Percentiles rank a stretch among this genome's conserved stretches.
Conservation (phyloP, 1,140 invertebrate species). For the Eriocheir sinensis region DNA sequence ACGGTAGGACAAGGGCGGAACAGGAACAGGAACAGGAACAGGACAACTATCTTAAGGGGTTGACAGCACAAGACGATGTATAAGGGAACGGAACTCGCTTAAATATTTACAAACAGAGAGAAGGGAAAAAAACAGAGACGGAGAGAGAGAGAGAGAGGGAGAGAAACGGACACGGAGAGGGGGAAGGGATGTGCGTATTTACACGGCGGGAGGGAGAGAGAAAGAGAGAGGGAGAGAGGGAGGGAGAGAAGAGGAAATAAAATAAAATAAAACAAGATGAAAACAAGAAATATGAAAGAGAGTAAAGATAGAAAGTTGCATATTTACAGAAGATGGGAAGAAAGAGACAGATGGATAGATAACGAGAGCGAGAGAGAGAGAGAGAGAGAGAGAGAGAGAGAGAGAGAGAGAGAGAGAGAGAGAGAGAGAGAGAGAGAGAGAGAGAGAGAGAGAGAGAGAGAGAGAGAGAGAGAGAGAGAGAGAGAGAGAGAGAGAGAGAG, state of each 20-base stretch:
- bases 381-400: background rate
- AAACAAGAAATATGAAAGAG: background rate
- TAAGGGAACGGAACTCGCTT: too few relatives aligned
- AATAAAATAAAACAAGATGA: background rate
- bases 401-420: background rate
- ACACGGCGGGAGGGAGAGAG: too few relatives aligned
- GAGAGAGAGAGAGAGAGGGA: background rate
- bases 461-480: background rate
- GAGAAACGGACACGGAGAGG: background rate
- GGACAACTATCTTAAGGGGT: too few relatives aligned
- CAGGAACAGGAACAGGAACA: too few relatives aligned
- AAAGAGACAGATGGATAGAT: background rate
- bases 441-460: background rate
- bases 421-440: background rate
- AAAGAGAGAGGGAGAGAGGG: background rate
- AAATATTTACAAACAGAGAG: too few relatives aligned
- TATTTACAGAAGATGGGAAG: background rate
- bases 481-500: slow-evolving; percentile 30
- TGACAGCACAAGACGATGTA: too few relatives aligned
- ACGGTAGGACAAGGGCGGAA: background rate
- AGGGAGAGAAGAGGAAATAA: background rate
- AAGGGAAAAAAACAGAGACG: too few relatives aligned
- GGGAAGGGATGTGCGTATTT: background rate
- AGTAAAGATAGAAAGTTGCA: background rate
- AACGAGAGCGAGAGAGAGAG: background rate